These are phyloP conservation scores for Troilus luridus DNA, from an alignment of 2,888 invertebrate genomes.

Conservation along the genomic window DNA sequence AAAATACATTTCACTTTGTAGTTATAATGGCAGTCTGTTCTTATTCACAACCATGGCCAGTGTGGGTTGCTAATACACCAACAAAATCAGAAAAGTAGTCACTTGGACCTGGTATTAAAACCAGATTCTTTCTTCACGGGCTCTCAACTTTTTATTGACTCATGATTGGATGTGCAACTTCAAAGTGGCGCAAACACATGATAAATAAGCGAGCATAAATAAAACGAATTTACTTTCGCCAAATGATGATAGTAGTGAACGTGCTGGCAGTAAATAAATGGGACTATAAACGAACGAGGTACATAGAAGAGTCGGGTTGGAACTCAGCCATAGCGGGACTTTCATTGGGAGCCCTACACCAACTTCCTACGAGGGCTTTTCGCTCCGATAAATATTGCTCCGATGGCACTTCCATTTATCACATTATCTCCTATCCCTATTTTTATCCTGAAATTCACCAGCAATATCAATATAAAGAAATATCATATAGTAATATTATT, in stretches of 20 bases:
- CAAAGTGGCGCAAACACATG: no score
- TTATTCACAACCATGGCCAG: no score
- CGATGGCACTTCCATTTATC: neutral
- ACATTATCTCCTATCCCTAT: neutral
- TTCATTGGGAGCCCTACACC: neutral
- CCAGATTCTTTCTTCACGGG: no score
- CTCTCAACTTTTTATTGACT: no score
- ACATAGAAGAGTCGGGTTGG: conserved; percentile 37
- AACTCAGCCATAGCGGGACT: conserved; percentile 30
- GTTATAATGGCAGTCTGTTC: no score
- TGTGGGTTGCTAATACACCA: no score
- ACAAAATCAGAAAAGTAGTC: no score
- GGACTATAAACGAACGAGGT: conserved; percentile 29
- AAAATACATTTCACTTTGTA: no score
- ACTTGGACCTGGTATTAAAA: no score
- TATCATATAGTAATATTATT: neutral
- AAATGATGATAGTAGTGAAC: conserved; percentile 7
- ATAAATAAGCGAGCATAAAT: neutral
- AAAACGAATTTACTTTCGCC: neutral
- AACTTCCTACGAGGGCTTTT: conserved; percentile 71
- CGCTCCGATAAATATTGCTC: neutral
- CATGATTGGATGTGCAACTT: no score
- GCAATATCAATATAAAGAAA: neutral
- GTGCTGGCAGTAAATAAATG: conserved; percentile 18
- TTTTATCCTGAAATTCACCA: neutral